Base-by-base conservation (phyloP, 2,797 vertebrate species). In the Forpus xanthops region DNA sequence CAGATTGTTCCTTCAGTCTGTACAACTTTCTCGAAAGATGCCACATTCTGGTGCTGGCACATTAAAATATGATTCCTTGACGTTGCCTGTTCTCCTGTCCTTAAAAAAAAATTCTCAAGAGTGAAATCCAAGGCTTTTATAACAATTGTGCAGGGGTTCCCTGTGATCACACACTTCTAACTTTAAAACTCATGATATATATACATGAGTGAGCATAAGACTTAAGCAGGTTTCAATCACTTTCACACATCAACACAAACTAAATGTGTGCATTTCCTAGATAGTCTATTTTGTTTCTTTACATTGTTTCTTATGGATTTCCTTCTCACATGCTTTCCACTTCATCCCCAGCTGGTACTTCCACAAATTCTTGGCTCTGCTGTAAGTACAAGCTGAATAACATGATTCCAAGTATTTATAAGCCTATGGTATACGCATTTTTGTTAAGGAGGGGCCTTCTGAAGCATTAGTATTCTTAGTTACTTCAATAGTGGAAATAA, bases 391-490 rank as follows among this genome's bases (percentile, higher is more conserved):
- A 79, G 17, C 25, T 61, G 37, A 81, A 78, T 27, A 77, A 67
- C 15, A 41, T 1, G 3, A 89, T 35, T 83, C n/a, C 21, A 91
- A 85, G 23, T 49, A 45, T 81, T 80, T 71, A n/a, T 45, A 45
- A 52, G 49, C 42, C 61, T 86, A 9, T 25, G 28, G 53, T 52
- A 85, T 18, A n/a, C 23, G 24, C 61, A 70, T 33, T 50, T 85
- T 41, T 77, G 70, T 87, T 93, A 94, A 85, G 65, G 35, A 89
- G 49, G 9, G 71, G 14, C 68, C 75, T 91, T 72, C 62, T 93
- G 87, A 93, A 89, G 72, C 2, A 0, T 96, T 96, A 96, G 90
- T 94, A 89, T 75, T 77, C 94, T 94, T 95, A 93, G 92, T 92
- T 89, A 90, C 68, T 94, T 94, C 90, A 77, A 39, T 5, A 92